Percentiles rank a stretch among this genome's conserved stretches.
These are phyloP conservation scores for Peromyscus aztecus DNA, from an alignment of 2,797 vertebrate genomes.

Conservation along the genomic window DNA sequence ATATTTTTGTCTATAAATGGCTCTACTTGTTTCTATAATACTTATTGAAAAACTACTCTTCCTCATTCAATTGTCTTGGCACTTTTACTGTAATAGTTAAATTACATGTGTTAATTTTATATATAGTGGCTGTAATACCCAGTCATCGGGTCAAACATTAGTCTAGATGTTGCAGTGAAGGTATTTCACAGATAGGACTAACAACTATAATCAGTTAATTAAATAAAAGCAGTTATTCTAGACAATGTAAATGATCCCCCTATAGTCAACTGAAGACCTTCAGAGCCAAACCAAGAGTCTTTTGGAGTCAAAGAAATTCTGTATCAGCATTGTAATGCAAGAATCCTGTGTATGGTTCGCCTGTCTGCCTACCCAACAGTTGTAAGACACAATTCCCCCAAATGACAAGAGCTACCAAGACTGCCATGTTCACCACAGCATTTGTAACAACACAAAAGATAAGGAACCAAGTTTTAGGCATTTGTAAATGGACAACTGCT, in stretches of 20 bases:
- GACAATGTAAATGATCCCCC: neutral
- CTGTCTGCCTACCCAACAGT: neutral
- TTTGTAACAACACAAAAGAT: neutral
- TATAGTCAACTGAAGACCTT: neutral
- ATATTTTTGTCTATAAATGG: neutral
- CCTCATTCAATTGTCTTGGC: neutral
- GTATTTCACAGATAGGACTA: slow-evolving; percentile 8
- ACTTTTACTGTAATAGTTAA: neutral
- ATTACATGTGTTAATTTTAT: neutral
- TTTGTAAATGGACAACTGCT: neutral
- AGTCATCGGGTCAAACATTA: slow-evolving; percentile 10
- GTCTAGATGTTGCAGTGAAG: neutral
- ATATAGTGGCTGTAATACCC: neutral
- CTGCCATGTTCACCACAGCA: neutral
- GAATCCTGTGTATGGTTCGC: neutral
- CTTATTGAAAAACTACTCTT: slow-evolving; percentile 10
- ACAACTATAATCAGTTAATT: neutral
- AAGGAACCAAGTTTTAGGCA: too few species aligned
- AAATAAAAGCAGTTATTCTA: slow-evolving; percentile 20
- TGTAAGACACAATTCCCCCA: neutral
- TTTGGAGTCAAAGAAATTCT: neutral
- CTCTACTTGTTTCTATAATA: neutral
- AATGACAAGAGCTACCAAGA: neutral
- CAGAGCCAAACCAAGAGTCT: neutral
- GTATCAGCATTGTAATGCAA: neutral